Conservation (phyloP, 2,797 vertebrate species). For the Acipenser oxyrinchus region DNA sequence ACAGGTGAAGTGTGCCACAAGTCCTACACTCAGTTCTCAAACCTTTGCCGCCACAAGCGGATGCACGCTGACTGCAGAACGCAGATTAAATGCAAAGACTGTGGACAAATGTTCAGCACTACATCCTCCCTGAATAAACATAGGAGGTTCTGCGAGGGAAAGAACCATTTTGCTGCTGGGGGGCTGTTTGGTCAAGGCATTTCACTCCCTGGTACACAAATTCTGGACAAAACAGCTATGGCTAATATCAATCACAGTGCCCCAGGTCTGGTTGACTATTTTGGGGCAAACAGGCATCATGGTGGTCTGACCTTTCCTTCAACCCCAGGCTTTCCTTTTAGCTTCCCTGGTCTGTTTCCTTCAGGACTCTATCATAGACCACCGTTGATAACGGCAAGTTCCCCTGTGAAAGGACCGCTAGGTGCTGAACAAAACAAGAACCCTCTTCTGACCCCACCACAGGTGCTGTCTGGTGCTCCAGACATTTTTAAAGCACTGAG, state of each 20-base stretch:
- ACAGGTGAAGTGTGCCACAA: slow-evolving; percentile 99
- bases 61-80: slow-evolving; percentile 99
- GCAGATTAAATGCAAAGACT: slow-evolving; percentile 99
- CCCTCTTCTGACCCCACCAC: slow-evolving; percentile 81
- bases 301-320: slow-evolving; percentile 92
- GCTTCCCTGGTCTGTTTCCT: slow-evolving; percentile 94
- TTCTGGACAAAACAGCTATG: slow-evolving; percentile 90
- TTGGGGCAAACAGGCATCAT: slow-evolving; percentile 91
- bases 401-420: slow-evolving; percentile 77
- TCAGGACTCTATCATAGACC: slow-evolving; percentile 97
- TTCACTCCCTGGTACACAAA: slow-evolving; percentile 82
- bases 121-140: slow-evolving; percentile 99
- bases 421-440: slow-evolving; percentile 73
- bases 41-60: slow-evolving; percentile 98
- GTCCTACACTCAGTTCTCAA: slow-evolving; percentile 99
- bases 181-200: slow-evolving; percentile 95
- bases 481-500: slow-evolving; percentile 89
- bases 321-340: slow-evolving; percentile 92
- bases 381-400: slow-evolving; percentile 82
- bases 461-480: slow-evolving; percentile 77
- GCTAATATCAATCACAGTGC: slow-evolving; percentile 85
- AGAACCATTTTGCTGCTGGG: slow-evolving; percentile 96
- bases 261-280: slow-evolving; percentile 94
- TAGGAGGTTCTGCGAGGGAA: slow-evolving; percentile 98
- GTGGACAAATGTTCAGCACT: slow-evolving; percentile 99